These are phyloP conservation scores for Eupsittula cactorum DNA, from an alignment of 2,113 vertebrate genomes.

Conservation along the genomic window DNA sequence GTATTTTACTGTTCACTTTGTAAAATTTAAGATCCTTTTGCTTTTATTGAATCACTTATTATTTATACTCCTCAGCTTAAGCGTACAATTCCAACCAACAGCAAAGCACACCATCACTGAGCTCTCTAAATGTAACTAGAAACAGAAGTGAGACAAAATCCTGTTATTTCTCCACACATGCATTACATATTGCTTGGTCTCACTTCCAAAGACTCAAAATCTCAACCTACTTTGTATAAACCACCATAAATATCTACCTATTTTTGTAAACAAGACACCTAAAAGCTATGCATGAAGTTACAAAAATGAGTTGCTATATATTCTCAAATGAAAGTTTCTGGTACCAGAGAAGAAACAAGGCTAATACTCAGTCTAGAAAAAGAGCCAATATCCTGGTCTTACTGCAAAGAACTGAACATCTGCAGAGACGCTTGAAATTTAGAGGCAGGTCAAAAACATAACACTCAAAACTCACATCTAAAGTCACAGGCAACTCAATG, in stretches of 20 bases:
- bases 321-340: not conserved
- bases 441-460: not conserved
- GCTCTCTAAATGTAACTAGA: not conserved
- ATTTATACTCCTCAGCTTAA: slow-evolving; percentile 38
- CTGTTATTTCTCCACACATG: not conserved
- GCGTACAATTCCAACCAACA: not conserved
- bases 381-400: not conserved
- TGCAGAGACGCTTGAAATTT: not conserved
- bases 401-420: not conserved
- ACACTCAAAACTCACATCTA: not conserved
- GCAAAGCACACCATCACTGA: not conserved
- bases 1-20: slow-evolving; percentile 40
- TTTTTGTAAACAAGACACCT: not conserved
- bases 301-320: not conserved
- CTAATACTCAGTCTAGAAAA: not conserved
- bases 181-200: not conserved
- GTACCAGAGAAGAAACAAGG: not conserved
- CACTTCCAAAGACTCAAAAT: not conserved
- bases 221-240: not conserved
- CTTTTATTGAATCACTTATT: slow-evolving; percentile 1
- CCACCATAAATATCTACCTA: not conserved
- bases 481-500: not conserved
- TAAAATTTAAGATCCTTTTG: slow-evolving; percentile 17
- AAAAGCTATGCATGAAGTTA: not conserved
- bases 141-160: not conserved